Conservation (phyloP, 1,140 invertebrate genomes). For the Paralvinella palmiformis region DNA sequence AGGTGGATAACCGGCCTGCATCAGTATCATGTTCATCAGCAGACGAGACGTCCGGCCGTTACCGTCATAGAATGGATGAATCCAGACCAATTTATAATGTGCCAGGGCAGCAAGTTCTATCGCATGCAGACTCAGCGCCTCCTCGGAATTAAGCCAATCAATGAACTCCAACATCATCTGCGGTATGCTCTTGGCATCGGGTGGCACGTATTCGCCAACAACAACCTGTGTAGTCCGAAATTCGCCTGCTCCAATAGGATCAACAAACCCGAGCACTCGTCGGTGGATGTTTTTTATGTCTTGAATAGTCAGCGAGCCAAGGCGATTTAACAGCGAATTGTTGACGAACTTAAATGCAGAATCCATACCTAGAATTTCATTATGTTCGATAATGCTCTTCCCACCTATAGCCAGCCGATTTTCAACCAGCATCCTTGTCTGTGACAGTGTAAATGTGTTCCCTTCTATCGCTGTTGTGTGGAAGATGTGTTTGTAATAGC, state of each 20-base stretch:
- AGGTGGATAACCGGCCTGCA: constrained; percentile 94
- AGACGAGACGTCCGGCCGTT: constrained; percentile 91
- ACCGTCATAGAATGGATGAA: constrained; percentile 71
- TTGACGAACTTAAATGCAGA: constrained; percentile 94
- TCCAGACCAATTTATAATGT: constrained; percentile 93
- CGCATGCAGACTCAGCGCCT: constrained; percentile 64
- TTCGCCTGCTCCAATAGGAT: constrained; percentile 53
- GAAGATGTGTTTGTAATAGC: constrained; percentile 93
- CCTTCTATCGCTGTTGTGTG: constrained; percentile 97
- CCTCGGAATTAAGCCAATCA: constrained; percentile 80
- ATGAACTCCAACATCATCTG: constrained; percentile 81
- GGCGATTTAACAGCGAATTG: constrained; percentile 65
- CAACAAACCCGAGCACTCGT: constrained; percentile 87
- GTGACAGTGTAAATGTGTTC: constrained; percentile 90
- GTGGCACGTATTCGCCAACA: constrained; percentile 85
- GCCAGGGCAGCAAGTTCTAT: constrained; percentile 82
- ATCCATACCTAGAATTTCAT: constrained; percentile 75
- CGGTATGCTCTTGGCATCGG: constrained; percentile 71
- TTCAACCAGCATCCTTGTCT: constrained; percentile 87
- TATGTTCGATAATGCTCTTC: constrained; percentile 92
- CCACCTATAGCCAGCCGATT: constrained; percentile 86
- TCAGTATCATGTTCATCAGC: constrained; percentile 94
- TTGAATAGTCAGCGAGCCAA: constrained; percentile 67
- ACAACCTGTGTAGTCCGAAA: constrained; percentile 63
- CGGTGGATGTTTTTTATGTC: constrained; percentile 91